Evolutionary conservation across 2,888 invertebrate genomes (phyloP), one percentile per base, ranked within the genome.

Genomic region (Bursaphelenchus okinawaensis): DNA sequence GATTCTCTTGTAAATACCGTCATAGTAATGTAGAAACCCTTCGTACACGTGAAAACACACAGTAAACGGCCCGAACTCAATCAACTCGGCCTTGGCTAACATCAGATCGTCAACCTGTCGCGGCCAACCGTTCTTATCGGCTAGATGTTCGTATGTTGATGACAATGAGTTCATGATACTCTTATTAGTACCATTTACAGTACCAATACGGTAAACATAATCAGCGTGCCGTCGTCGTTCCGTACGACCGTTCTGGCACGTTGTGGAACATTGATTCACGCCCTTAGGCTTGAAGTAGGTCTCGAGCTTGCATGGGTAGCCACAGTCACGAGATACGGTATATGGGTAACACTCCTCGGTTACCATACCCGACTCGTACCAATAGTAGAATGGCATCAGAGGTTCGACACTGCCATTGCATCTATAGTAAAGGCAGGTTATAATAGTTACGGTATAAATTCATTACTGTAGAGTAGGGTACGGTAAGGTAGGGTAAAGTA

Each of bases 211-310:
- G 23, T 65, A 65, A 7, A 65, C 54, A 20, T 65, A 65, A 20
- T 68, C 52, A 8, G 66, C 66, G 24, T 65, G 66, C 19, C 26
- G 6, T 28, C 64, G 40, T 20, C 66, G 54, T 26, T 55, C 54
- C 51, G 29, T 56, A 26, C 52, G 56, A 4, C 66, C 66, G 6
- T 55, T 68, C 16, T 20, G 50, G 19, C 60, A 59, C 16, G 22
- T 50, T n/a, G 31, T 23, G 24, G 60, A 59, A 22, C 66, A 65
- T 8, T 67, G 40, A 8, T 67, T 27, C 7, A 65, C 24, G 7
- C 66, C 66, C n/a, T 55, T 22, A 9, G 66, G 66, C 19, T 65
- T 65, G 16, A 65, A 68, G 23, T 67, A 65, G 1, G 66, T 67
- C 52, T 66, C 52, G 24, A 67, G 55, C n/a, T 67, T 50, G 22